Base-by-base conservation (phyloP, 2,888 invertebrate genomes). In the Octodonta nipae region DNA sequence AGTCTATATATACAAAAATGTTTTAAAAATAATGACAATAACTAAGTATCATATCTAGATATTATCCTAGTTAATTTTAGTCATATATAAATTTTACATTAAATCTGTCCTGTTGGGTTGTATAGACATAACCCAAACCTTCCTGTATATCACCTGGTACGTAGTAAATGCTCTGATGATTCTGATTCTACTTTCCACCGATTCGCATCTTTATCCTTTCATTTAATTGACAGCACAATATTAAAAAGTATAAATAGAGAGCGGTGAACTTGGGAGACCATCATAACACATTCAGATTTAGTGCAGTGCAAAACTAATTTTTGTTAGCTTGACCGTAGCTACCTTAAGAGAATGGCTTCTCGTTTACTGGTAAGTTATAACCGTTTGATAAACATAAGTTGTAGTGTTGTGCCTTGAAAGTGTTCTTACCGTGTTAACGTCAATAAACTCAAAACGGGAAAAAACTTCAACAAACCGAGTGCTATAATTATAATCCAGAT, bases 211-310 rank as follows among this genome's bases (percentile, higher is more conserved):
- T 48, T 45, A 47, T 44, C 51, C 48, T 51, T 51, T 49, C 47
- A 26, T n/a, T 13, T 12, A 26, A 26, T 12, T 26, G n/a, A 28
- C 17, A 26, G 25, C 36, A 44, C 42, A 46, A 46, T 47, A 46
- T 36, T 40, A 41, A 43, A 42, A 38, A 43, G 44, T 53, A 53
- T 53, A 54, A 52, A 54, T 52, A 53, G 48, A 42, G 47, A 42
- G 41, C 37, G 38, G 38, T 42, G 38, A 43, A 42, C 40, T 47
- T 36, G 45, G 41, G 36, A 37, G 32, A 40, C 37, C 45, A 46
- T 47, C 50, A 49, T 42, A 51, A 45, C 43, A 43, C 46, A 35
- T 43, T 44, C 40, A 46, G 47, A 51, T 51, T 50, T 50, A 48
- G 52, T 54, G 49, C 49, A 49, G 52, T 51, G 50, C 36, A 41